phyloP scores from a whole-genome alignment of 2,797 vertebrate genomes.

The Holocentrus rufus region DNA sequence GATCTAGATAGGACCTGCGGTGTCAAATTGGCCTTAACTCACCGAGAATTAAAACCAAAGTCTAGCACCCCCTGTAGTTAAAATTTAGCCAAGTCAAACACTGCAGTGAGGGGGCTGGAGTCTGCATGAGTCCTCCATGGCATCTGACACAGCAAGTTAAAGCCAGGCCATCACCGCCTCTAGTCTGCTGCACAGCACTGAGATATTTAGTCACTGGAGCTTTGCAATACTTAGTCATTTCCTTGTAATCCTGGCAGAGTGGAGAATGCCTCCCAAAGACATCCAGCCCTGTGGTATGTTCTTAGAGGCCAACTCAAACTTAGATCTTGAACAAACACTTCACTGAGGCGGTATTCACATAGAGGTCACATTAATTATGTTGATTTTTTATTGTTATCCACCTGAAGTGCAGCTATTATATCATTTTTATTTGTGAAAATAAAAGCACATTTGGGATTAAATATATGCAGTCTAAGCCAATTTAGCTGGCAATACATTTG shows the following conservation, averaged over 20 bases:
- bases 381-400: too few species aligned
- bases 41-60: not conserved
- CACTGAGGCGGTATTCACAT: not conserved
- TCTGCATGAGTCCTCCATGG: not conserved
- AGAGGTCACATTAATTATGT: too few species aligned
- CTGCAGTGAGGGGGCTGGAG: not conserved
- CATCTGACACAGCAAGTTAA: constrained; percentile 19
- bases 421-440: not conserved
- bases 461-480: not conserved
- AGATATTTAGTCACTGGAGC: constrained; percentile 29
- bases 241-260: not conserved
- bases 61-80: not conserved
- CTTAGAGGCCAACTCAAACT: not conserved
- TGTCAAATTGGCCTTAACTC: too few species aligned
- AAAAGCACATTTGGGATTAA: not conserved
- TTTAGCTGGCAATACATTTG: not conserved
- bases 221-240: constrained; percentile 29
- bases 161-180: constrained; percentile 16
- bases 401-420: too few species aligned
- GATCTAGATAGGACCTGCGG: too few species aligned
- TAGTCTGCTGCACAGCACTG: not conserved
- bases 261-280: constrained; percentile 17
- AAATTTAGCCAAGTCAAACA: not conserved
- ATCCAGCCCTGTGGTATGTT: not conserved
- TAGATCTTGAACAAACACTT: not conserved